Conservation (phyloP, 2,797 vertebrate genomes). For the Semotilus atromaculatus region DNA sequence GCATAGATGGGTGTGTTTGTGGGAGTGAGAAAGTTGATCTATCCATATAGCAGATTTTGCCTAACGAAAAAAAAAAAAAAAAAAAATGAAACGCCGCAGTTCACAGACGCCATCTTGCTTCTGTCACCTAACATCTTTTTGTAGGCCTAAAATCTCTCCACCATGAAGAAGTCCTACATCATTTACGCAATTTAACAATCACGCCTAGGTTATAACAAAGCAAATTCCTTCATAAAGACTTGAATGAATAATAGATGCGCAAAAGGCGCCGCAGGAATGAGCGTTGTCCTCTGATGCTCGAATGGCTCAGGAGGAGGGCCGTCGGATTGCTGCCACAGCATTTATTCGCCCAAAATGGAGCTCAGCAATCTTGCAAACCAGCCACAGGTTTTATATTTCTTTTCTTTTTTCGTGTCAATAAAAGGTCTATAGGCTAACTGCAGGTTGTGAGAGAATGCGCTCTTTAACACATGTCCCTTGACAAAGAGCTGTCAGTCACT, state of each 20-base stretch:
- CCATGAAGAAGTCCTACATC: background rate
- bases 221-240: background rate
- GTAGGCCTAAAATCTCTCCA: background rate
- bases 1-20: background rate
- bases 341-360: conserved; percentile 22
- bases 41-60: background rate
- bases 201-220: background rate
- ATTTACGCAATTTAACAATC: background rate
- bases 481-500: conserved; percentile 32
- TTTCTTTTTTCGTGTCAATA: background rate
- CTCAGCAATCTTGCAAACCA: background rate
- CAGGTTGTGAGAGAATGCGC: background rate
- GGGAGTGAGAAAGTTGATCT: background rate
- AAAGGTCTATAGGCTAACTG: background rate
- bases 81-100: conserved; percentile 57
- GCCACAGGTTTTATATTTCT: background rate
- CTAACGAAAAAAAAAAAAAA: conserved; percentile 8
- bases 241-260: background rate
- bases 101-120: conserved; percentile 66
- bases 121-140: conserved; percentile 56
- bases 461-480: background rate
- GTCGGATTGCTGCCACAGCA: conserved; percentile 24
- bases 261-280: background rate
- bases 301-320: conserved; percentile 7
- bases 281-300: conserved; percentile 3